Percentiles rank a stretch among this genome's conserved stretches.
Conservation (phyloP, 2,113 vertebrate genomes). For the Mola mola region DNA sequence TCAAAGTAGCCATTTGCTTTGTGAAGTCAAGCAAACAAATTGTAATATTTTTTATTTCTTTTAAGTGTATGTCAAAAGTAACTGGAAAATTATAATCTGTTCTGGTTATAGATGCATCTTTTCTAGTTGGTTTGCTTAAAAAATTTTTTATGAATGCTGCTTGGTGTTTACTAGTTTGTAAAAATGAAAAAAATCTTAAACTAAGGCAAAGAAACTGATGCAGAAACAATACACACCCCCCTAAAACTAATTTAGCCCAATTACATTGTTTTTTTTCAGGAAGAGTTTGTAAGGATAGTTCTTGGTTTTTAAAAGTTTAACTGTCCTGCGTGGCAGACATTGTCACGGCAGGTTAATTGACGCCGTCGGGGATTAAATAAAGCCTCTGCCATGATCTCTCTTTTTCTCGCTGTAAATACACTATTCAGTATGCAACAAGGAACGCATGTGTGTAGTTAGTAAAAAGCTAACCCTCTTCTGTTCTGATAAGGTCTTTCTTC, state of each 20-base stretch:
- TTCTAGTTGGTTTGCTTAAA: no score
- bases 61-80: no score
- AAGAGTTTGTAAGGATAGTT: slow-evolving; percentile 32
- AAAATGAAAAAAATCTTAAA: slow-evolving; percentile 8
- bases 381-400: slow-evolving; percentile 56
- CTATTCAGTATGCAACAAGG: slow-evolving; percentile 35
- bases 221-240: slow-evolving; percentile 38
- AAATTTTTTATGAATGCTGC: no score
- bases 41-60: no score
- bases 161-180: no score
- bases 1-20: no score
- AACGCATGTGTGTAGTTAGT: slow-evolving; percentile 6
- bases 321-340: slow-evolving; percentile 57
- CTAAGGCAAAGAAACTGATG: slow-evolving; percentile 12
- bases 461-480: slow-evolving; percentile 31
- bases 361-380: slow-evolving; percentile 71
- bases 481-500: slow-evolving; percentile 65
- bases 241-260: slow-evolving; percentile 39
- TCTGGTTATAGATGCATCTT: no score
- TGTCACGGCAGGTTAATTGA: slow-evolving; percentile 71
- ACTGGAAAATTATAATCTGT: no score
- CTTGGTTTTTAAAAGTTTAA: slow-evolving; percentile 51
- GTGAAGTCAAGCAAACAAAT: no score
- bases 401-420: slow-evolving; percentile 48
- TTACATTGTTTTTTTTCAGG: slow-evolving; percentile 38